Percentiles rank a stretch among this genome's conserved stretches.
phyloP scores from a whole-genome alignment of 2,888 invertebrate species.

The Cataglyphis cursor region DNA sequence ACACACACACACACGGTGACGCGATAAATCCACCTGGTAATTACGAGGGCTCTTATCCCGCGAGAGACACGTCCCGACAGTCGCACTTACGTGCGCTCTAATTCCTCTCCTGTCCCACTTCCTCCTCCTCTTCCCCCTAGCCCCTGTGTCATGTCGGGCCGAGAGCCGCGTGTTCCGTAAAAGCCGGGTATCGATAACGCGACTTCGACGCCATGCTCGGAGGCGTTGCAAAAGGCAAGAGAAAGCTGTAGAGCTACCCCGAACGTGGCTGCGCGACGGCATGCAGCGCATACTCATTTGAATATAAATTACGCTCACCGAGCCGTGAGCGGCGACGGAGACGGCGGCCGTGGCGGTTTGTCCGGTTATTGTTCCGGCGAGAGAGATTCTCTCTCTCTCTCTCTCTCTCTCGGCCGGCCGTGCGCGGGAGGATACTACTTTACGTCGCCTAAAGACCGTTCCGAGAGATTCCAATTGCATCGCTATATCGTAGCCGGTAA shows the following conservation, averaged over 20 bases:
- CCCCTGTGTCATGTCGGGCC: neutral
- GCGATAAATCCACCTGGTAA: conserved; percentile 37
- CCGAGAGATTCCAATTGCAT: conserved; percentile 54
- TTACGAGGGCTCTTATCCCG: conserved; percentile 43
- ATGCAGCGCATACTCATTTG: conserved; percentile 76
- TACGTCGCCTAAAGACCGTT: conserved; percentile 57
- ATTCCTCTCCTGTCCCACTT: neutral
- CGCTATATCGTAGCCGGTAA: conserved; percentile 19
- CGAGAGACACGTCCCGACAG: conserved; percentile 18
- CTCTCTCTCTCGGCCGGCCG: conserved; percentile 25
- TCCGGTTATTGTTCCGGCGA: conserved; percentile 77
- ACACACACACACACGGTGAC: neutral
- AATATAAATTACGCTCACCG: conserved; percentile 81
- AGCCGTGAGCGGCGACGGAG: conserved; percentile 76
- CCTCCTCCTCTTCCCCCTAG: neutral
- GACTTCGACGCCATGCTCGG: conserved; percentile 55
- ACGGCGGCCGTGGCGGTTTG: conserved; percentile 54
- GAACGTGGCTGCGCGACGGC: conserved; percentile 73
- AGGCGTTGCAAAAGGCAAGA: conserved; percentile 56
- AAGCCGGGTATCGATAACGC: conserved; percentile 49
- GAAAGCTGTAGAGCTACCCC: conserved; percentile 54
- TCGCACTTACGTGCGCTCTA: conserved; percentile 16
- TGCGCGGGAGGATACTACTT: conserved; percentile 48
- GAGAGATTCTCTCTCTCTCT: conserved; percentile 52
- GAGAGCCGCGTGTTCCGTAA: conserved; percentile 32